Percentiles rank a stretch among this genome's conserved stretches.
phyloP scores from a whole-genome alignment of 2,113 vertebrate species.

The Picathartes gymnocephalus region DNA sequence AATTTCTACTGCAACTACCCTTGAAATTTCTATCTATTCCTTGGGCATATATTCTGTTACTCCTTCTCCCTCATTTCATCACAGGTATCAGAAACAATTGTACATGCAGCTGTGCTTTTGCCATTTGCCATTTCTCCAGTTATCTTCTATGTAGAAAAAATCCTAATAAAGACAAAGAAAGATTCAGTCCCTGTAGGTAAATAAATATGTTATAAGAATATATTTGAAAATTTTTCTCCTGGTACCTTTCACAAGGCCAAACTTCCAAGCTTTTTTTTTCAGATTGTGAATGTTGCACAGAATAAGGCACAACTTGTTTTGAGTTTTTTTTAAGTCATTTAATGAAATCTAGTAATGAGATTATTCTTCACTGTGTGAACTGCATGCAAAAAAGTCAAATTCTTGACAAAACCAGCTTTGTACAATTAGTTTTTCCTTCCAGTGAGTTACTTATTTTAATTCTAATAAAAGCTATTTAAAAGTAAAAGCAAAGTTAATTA shows the following conservation, averaged over 20 bases:
- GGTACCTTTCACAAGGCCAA: background rate
- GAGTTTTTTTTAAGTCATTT: background rate
- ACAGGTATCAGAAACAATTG: background rate
- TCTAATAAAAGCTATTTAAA: background rate
- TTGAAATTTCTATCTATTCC: background rate
- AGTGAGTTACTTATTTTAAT: background rate
- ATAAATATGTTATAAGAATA: background rate
- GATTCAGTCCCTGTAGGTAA: background rate
- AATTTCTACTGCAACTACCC: background rate
- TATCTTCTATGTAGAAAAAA: background rate
- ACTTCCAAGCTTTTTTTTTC: background rate
- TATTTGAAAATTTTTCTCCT: background rate
- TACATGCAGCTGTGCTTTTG: background rate
- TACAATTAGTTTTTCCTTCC: background rate
- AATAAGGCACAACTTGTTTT: background rate
- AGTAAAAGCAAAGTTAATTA: background rate
- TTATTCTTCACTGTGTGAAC: background rate
- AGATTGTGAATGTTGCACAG: rapidly evolving
- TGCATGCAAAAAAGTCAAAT: background rate
- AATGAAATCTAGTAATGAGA: background rate
- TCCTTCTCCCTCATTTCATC: background rate
- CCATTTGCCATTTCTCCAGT: background rate
- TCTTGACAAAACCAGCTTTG: background rate
- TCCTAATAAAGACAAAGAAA: background rate
- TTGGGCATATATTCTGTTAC: background rate